Conservation (phyloP, 1,140 invertebrate genomes). For the Elymnias hypermnestra region DNA sequence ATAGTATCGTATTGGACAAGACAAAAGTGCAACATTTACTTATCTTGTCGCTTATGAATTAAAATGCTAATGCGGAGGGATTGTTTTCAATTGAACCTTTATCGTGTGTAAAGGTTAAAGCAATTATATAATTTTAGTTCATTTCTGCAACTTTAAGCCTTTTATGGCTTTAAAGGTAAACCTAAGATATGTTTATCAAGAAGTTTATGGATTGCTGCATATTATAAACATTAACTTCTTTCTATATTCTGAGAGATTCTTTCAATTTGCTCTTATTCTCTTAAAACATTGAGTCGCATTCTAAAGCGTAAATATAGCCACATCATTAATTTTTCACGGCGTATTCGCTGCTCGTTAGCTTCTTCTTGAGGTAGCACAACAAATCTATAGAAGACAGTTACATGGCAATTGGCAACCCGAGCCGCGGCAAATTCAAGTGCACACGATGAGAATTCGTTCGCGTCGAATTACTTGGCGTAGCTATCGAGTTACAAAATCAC, state of each 20-base stretch:
- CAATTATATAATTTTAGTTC: no score
- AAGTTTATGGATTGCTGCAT: no score
- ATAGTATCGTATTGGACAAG: constrained; percentile 4
- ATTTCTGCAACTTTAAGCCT: no score
- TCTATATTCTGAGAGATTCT: no score
- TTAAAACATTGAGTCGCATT: neutral
- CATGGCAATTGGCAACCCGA: constrained; percentile 43
- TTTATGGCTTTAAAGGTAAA: no score
- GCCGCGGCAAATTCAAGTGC: constrained; percentile 22
- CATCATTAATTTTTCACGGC: constrained; percentile 34
- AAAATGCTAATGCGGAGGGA: constrained; percentile 8
- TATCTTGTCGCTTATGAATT: constrained; percentile 30
- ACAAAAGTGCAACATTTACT: constrained; percentile 8
- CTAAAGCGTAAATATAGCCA: neutral
- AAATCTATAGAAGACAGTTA: constrained; percentile 42
- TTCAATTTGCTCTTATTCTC: neutral
- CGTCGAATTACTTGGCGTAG: constrained; percentile 12
- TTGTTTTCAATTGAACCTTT: constrained; percentile 3
- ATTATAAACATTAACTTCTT: no score
- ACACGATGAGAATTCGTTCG: constrained; percentile 10
- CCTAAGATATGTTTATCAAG: no score
- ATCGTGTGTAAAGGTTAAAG: no score
- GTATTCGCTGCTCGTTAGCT: constrained; percentile 32
- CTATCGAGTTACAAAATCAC: constrained; percentile 21
- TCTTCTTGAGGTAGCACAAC: constrained; percentile 33